Evolutionary conservation across 2,888 invertebrate genomes (phyloP).

Genomic region (Lysandra bellargus): DNA sequence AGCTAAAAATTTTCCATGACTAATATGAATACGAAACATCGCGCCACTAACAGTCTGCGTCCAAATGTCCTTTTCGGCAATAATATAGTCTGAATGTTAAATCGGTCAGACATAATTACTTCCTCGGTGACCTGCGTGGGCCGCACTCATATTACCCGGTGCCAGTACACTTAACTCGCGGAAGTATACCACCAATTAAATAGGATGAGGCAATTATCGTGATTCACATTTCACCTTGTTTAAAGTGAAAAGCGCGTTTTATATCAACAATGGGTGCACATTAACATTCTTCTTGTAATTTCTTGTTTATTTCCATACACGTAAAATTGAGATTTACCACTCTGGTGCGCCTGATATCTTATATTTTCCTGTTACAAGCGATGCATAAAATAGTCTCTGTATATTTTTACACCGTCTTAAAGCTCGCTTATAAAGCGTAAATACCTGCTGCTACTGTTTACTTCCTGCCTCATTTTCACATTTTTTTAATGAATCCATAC

Average conservation of each 20-base stretch:
- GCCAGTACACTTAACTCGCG: slow-evolving; percentile 45
- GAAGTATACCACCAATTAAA: slow-evolving; percentile 63
- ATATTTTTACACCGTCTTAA: neutral
- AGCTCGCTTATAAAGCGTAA: too few species aligned
- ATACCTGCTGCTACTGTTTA: too few species aligned
- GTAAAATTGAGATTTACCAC: slow-evolving; percentile 6
- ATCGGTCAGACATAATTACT: slow-evolving; percentile 44
- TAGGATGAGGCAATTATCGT: slow-evolving; percentile 54
- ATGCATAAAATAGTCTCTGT: neutral
- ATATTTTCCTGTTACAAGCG: neutral
- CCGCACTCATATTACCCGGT: neutral
- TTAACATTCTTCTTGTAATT: slow-evolving; percentile 27
- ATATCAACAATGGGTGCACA: slow-evolving; percentile 25
- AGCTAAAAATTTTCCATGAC: neutral
- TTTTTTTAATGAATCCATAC: too few species aligned
- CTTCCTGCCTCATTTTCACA: too few species aligned
- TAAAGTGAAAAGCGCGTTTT: slow-evolving; percentile 44
- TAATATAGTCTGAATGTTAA: slow-evolving; percentile 41
- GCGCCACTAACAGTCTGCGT: slow-evolving; percentile 32
- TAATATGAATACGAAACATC: slow-evolving; percentile 2
- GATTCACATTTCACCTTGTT: slow-evolving; percentile 58
- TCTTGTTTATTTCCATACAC: slow-evolving; percentile 23
- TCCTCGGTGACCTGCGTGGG: slow-evolving; percentile 38
- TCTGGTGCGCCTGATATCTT: neutral
- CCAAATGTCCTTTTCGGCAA: slow-evolving; percentile 37